A percentile compares a stretch with the other conserved stretches of the same genome.
phyloP scores from a whole-genome alignment of 2,113 vertebrate genomes.

The Phoxinus phoxinus region DNA sequence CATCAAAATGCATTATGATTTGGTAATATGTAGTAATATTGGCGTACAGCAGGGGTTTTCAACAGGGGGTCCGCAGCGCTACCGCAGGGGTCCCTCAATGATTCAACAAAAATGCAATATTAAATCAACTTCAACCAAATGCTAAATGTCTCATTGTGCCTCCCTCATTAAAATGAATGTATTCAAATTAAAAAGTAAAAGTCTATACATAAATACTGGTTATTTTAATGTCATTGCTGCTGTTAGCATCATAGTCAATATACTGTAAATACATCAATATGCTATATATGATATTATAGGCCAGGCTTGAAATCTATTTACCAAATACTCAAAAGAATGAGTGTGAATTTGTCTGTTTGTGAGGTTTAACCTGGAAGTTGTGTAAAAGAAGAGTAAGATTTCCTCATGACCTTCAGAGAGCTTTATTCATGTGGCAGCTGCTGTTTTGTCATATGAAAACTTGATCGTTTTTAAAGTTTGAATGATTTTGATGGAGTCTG shows the following conservation, averaged over 20 bases:
- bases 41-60: neutral
- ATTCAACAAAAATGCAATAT: neutral
- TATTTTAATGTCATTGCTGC: neutral
- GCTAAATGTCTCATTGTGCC: neutral
- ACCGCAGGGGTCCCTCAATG: neutral
- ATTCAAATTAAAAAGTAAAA: neutral
- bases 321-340: neutral
- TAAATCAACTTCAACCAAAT: neutral
- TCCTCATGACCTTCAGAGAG: neutral
- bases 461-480: constrained; percentile 9
- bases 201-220: neutral
- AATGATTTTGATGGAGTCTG: constrained; percentile 2
- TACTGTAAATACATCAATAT: neutral
- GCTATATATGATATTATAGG: neutral
- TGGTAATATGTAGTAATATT: neutral
- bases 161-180: neutral
- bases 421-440: neutral
- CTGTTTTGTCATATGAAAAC: constrained; percentile 12
- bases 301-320: neutral
- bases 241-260: neutral
- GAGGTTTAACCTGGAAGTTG: neutral
- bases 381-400: no score
- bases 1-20: neutral
- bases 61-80: neutral
- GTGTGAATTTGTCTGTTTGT: neutral